Evolutionary conservation across 2,797 vertebrate genomes (phyloP), one percentile per base, ranked within the genome.

Genomic region (Galagoides demidoff): DNA sequence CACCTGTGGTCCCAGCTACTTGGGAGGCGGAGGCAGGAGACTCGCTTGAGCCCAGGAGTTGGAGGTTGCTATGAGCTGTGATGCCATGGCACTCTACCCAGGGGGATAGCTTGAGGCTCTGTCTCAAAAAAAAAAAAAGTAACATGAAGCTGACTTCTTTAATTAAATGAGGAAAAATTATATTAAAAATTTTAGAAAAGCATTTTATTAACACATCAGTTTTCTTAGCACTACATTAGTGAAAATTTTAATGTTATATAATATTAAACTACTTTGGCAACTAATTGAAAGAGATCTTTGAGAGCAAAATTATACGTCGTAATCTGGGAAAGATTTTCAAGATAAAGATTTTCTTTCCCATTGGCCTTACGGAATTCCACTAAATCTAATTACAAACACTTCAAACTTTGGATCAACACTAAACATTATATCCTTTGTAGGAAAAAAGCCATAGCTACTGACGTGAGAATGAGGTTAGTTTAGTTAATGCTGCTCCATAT

Each of bases 131-230:
- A 39, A 39, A 39, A 39, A 39, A 39, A 82, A 34, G 29, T 57
- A 91, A 66, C 37, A 89, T 2, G n/a, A 85, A 74, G 12, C n/a
- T 71, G 19, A 76, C 13, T 49, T 34, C 37, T 73, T 85, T 64
- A 19, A 92, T 93, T 79, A 93, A 85, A 43, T 66, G 20, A 94
- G 64, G n/a, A 52, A 52, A 79, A 90, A 64, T 45, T 71, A 86
- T 52, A 37, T 14, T 31, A 17, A 19, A 7, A 31, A 74, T 66
- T 81, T 74, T 55, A 61, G 39, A n/a, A 5, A 70, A 55, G n/a
- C 37, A 82, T 52, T 90, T 55, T 37, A 92, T n/a, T 52, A 88
- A 81, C 2, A 71, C 23, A 55, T 76, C 59, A 66, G 23, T 82
- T 88, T 66, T 52, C 52, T 85, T 57, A 45, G n/a, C 16, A 55